Conservation (phyloP, 2,888 invertebrate genomes). For the Leptogaster cylindrica region DNA sequence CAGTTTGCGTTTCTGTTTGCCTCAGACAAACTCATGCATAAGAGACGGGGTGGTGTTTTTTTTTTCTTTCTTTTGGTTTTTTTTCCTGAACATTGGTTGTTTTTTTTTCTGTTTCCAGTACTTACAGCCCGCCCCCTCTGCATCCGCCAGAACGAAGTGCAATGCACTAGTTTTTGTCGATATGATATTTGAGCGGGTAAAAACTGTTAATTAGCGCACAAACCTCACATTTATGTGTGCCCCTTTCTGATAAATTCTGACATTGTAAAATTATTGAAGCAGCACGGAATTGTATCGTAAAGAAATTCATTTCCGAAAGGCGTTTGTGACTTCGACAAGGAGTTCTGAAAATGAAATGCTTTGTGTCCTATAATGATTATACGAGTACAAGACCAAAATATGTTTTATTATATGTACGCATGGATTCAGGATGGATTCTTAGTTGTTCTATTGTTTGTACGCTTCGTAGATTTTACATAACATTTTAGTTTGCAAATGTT, state of each 20-base stretch:
- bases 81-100: too few species aligned
- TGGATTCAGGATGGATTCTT: too few species aligned
- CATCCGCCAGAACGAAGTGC: slow-evolving; percentile 2
- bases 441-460: too few species aligned
- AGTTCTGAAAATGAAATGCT: too few species aligned
- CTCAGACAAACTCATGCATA: slow-evolving; percentile 29
- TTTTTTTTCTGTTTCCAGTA: not conserved
- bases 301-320: too few species aligned
- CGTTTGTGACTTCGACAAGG: too few species aligned
- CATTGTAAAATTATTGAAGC: slow-evolving; percentile 32
- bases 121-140: not conserved
- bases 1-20: slow-evolving; percentile 32
- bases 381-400: too few species aligned
- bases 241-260: slow-evolving; percentile 24
- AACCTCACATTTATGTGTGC: slow-evolving; percentile 30
- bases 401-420: too few species aligned
- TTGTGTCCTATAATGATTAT: too few species aligned
- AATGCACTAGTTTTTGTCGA: slow-evolving; percentile 30
- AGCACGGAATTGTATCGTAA: slow-evolving; percentile 17
- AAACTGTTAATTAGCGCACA: slow-evolving; percentile 39
- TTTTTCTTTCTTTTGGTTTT: too few species aligned
- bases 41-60: slow-evolving; percentile 22
- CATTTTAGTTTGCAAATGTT: too few species aligned
- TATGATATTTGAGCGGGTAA: not conserved
- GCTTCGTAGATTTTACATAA: too few species aligned